These are phyloP conservation scores for Eulemur macaco DNA, from an alignment of 2,113 vertebrate species.

Conservation along the genomic window DNA sequence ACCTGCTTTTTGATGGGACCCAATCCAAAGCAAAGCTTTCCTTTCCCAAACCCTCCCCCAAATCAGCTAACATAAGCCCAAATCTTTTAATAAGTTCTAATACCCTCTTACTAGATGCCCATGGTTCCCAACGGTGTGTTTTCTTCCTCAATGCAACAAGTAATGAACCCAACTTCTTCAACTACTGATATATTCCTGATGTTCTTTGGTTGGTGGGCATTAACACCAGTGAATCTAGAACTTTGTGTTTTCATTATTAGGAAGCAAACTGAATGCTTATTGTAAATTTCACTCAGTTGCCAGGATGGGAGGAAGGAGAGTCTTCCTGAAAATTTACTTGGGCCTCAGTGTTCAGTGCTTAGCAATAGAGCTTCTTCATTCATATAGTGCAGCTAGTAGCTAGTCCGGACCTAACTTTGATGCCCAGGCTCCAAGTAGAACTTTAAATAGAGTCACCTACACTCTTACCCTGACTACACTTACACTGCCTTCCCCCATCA, in stretches of 20 bases:
- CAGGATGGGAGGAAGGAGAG: neutral
- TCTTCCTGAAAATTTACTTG: neutral
- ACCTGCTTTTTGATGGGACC: neutral
- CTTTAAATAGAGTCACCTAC: neutral
- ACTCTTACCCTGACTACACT: neutral
- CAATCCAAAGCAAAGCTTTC: neutral
- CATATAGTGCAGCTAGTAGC: neutral
- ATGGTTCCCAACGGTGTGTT: neutral
- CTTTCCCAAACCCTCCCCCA: neutral
- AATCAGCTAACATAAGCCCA: neutral
- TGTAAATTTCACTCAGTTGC: neutral
- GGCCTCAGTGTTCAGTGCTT: neutral
- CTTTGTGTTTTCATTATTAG: neutral
- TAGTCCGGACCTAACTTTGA: neutral
- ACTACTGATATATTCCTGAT: neutral
- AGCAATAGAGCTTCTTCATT: neutral
- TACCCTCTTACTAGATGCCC: neutral
- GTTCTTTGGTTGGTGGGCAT: neutral
- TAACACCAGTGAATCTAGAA: neutral
- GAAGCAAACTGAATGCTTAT: neutral
- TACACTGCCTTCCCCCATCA: neutral
- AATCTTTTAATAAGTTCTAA: neutral
- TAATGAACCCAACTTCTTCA: neutral
- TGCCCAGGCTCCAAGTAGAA: neutral
- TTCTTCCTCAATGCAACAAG: neutral